phyloP scores from a whole-genome alignment of 2,888 invertebrate species.

The Lepidochrysops patricia region DNA sequence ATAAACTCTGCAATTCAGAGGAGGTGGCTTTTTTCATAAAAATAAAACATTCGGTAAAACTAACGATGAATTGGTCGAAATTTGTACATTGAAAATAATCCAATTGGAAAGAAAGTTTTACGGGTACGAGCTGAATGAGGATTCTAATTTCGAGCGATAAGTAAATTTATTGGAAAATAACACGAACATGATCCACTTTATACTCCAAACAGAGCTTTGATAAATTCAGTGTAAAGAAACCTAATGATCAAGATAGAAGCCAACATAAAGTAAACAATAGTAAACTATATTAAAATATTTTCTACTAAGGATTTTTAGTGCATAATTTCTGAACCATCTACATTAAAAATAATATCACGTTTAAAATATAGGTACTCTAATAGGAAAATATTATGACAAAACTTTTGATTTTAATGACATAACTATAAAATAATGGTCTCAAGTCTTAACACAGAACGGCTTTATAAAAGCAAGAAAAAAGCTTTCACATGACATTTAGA shows the following conservation, averaged over 20 bases:
- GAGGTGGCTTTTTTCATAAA: conserved; percentile 37
- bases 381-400: too few species aligned
- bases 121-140: neutral
- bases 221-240: neutral
- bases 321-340: too few species aligned
- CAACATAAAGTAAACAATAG: too few species aligned
- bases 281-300: too few species aligned
- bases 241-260: neutral
- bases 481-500: too few species aligned
- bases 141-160: neutral
- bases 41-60: conserved; percentile 54
- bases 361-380: too few species aligned
- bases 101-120: neutral
- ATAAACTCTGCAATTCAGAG: conserved; percentile 15
- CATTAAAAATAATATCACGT: too few species aligned
- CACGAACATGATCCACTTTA: neutral
- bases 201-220: neutral
- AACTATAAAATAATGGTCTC: too few species aligned
- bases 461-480: too few species aligned
- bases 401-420: too few species aligned
- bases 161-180: neutral
- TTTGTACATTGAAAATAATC: conserved; percentile 25
- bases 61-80: conserved; percentile 41
- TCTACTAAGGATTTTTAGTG: too few species aligned
- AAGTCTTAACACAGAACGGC: too few species aligned